phyloP scores from a whole-genome alignment of 92 coral and sea anemone genomes.

The Phenganax marumi region DNA sequence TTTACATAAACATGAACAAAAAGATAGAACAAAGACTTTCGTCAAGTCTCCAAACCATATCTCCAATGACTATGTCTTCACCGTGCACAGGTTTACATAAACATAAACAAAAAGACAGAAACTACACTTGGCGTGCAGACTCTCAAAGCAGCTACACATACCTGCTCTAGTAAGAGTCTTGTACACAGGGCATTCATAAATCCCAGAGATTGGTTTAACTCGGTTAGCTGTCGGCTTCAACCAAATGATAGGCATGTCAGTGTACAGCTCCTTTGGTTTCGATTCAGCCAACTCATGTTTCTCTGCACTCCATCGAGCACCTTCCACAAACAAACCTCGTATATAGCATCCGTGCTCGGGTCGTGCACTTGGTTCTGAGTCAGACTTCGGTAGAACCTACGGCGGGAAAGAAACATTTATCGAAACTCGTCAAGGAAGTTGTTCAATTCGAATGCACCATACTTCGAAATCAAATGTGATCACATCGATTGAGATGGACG shows the following conservation, averaged over 20 bases:
- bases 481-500: constrained; percentile 90
- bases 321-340: constrained; percentile 94
- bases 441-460: neutral
- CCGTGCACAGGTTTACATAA: too few relatives aligned
- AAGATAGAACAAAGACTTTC: too few relatives aligned
- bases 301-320: constrained; percentile 93
- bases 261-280: constrained; percentile 91
- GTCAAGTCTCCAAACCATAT: too few relatives aligned
- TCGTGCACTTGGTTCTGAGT: constrained; percentile 67
- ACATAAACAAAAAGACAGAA: too few relatives aligned
- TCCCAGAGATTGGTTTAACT: constrained; percentile 82
- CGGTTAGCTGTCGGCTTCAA: constrained; percentile 95
- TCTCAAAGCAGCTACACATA: constrained; percentile 11
- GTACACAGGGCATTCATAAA: constrained; percentile 93
- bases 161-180: constrained; percentile 98
- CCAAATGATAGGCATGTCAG: constrained; percentile 98
- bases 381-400: constrained; percentile 78
- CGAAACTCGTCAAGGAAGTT: neutral
- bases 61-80: too few relatives aligned
- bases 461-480: constrained; percentile 97
- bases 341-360: constrained; percentile 94
- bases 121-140: too few relatives aligned
- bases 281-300: constrained; percentile 87
- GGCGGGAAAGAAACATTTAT: neutral
- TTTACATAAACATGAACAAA: too few relatives aligned